A percentile compares a stretch with the other conserved stretches of the same genome.
Conservation (phyloP, 2,113 vertebrate genomes). For the Peromyscus leucopus region DNA sequence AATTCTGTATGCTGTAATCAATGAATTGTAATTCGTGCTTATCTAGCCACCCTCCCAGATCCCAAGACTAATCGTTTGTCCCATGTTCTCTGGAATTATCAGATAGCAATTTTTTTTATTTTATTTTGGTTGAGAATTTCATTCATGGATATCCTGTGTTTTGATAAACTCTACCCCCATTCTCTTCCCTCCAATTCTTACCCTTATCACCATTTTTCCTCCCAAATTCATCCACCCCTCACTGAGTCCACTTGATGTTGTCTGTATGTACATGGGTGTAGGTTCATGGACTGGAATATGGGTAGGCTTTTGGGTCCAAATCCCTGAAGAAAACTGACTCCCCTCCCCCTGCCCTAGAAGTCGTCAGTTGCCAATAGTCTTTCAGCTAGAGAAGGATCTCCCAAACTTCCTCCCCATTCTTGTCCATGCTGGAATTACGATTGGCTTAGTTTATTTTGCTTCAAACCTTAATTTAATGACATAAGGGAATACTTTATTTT, state of each 20-base stretch:
- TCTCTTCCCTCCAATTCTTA: background rate
- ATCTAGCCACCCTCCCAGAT: slow-evolving; percentile 1
- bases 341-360: background rate
- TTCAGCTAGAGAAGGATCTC: background rate
- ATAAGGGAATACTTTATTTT: slow-evolving; percentile 37
- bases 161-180: background rate
- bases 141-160: background rate
- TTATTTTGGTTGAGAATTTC: background rate
- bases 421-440: no score
- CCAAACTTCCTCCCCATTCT: no score
- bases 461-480: slow-evolving; percentile 20
- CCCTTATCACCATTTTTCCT: background rate
- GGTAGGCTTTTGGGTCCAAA: no score
- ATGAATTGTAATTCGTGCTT: background rate
- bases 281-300: background rate
- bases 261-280: no score
- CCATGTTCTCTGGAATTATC: background rate
- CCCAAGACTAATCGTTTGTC: background rate
- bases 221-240: no score
- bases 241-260: background rate
- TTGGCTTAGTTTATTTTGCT: slow-evolving; percentile 14
- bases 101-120: background rate
- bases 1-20: background rate
- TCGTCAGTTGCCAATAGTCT: background rate
- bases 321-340: background rate